Base-by-base conservation (phyloP, 2,113 vertebrate species). In the Gallinago jamesoni region DNA sequence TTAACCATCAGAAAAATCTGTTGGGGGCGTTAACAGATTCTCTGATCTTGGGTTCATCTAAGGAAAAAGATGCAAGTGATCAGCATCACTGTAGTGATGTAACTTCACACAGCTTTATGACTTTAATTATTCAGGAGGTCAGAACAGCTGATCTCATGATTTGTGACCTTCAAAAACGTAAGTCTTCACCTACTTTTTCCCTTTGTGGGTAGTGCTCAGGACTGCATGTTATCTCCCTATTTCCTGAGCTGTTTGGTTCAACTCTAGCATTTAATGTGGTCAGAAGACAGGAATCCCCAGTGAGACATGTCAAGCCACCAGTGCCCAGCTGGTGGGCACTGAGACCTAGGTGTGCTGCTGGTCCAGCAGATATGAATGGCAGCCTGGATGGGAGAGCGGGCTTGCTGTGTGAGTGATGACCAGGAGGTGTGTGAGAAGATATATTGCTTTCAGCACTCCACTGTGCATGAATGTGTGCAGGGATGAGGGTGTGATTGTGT, bases 301-400 rank as follows among this genome's bases (percentile, higher is more conserved):
- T 6, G 41, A 77, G 33, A 41, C 33, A 16, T 33, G 48, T 50
- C 47, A 57, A 55, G 35, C 19, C 43, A 2, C 20, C 50, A 22
- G 35, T 68, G 52, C 31, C 79, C 72, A 77, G 79, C 53, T 76
- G 47, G 16, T 41, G 39, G 21, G 55, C 76, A 48, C 63, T 70
- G 60, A 90, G 78, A 55, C 59, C 27, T 18, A 35, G 39, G 6
- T 55, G 0, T 48, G 12, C 83, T 12, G 33, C 62, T 70, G 74
- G 12, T 11, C 37, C 10, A n/a, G 28, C n/a, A 41, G 60, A 45
- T 69, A 7, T 59, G 79, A 75, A 28, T 0, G 0, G 57, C 59
- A 45, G 35, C 63, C 35, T 89, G 79, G 23, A 16, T 64, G 68
- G 13, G 21, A 31, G 77, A 94, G 28, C 12, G 41, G 25, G 9